Base-by-base conservation (phyloP, 2,797 vertebrate species). In the Hippopotamyrus pictus region DNA sequence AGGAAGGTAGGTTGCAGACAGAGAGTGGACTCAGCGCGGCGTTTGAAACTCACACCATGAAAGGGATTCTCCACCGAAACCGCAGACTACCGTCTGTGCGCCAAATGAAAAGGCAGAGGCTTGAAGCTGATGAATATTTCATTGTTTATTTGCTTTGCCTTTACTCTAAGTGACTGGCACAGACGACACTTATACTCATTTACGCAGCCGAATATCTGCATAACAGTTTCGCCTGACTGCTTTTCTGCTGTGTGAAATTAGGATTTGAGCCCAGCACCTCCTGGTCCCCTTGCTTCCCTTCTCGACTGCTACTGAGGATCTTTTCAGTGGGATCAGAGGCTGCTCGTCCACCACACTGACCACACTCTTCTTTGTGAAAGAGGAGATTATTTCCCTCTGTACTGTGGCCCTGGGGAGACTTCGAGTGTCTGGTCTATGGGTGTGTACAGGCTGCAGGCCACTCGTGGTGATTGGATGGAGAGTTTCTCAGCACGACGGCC, bases 71-170 rank as follows among this genome's bases (percentile, higher is more conserved):
- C 8, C 46, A 3, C n/a, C 19, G 1, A 14, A 50, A 44, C 82
- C n/a, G 22, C n/a, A 50, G 22, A 14, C 41, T 84, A 22, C 82
- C 44, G 19, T 50, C 44, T 48, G 44, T 25, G 19, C 7, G 17
- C 41, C 37, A 83, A 25, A 19, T 9, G 17, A 14, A 33, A 5
- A 48, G 1, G 82, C 44, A 50, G 46, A 22, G 22, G 46, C 46
- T 50, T 50, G n/a, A 84, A 50, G 9, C 41, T 44, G 22, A 84
- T 84, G 44, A 84, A 84, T 44, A 50, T 84, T 84, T 84, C 82
- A 84, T 84, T 50, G 22, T 50, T 84, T 84, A 50, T 84, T 84
- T 84, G 19, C 46, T 50, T 84, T 22, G 82, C 46, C 82, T 84
- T 84, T 84, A 50, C 19, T 22, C 82, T 50, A 84, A 84, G 82